Conservation (phyloP, 2,113 vertebrate genomes). For the Eupsittula cactorum region DNA sequence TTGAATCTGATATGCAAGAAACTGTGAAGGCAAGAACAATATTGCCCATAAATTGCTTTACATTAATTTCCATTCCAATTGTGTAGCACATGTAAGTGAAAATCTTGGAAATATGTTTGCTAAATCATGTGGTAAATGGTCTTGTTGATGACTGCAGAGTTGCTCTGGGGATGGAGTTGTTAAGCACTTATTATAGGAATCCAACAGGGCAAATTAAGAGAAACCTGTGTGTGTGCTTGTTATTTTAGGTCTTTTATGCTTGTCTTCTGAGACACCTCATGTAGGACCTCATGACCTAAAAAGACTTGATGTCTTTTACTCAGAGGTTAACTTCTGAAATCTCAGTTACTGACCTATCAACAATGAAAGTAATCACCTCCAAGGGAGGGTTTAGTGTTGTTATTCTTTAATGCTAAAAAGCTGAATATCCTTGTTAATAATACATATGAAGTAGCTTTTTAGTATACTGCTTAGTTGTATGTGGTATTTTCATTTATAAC, state of each 20-base stretch:
- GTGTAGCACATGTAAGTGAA: slow-evolving; percentile 62
- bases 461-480: slow-evolving; percentile 2
- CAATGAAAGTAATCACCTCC: slow-evolving; percentile 66
- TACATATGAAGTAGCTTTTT: slow-evolving; percentile 38
- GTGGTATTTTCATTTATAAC: slow-evolving; percentile 34
- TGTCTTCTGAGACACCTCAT: slow-evolving; percentile 60
- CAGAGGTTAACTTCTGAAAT: slow-evolving; percentile 60
- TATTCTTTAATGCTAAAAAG: slow-evolving; percentile 58
- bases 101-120: slow-evolving; percentile 76
- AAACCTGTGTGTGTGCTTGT: slow-evolving; percentile 75
- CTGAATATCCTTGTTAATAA: slow-evolving; percentile 59
- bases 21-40: background rate
- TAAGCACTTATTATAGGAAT: slow-evolving; percentile 79
- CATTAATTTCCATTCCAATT: slow-evolving; percentile 58
- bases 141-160: slow-evolving; percentile 78
- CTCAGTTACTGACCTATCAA: slow-evolving; percentile 66
- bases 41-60: slow-evolving; percentile 13
- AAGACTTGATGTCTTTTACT: slow-evolving; percentile 66
- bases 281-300: slow-evolving; percentile 72
- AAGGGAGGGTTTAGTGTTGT: slow-evolving; percentile 38
- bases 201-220: slow-evolving; percentile 83
- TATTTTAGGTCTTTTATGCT: slow-evolving; percentile 75
- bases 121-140: slow-evolving; percentile 83
- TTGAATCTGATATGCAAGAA: background rate
- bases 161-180: slow-evolving; percentile 75